phyloP scores from a whole-genome alignment of 2,797 vertebrate species.

The Anguilla anguilla region DNA sequence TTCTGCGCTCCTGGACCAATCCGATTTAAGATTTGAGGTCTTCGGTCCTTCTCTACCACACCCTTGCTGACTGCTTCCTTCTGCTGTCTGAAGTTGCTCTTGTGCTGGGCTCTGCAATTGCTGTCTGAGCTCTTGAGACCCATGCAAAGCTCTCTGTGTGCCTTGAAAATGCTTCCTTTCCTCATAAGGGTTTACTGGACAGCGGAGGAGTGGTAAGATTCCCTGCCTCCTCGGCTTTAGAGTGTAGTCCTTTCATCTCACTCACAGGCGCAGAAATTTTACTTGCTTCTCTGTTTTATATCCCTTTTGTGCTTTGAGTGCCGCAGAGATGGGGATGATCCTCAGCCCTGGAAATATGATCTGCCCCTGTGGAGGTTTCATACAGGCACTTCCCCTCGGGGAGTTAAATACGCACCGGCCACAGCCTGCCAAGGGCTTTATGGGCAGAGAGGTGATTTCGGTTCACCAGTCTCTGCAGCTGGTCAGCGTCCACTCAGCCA shows the following conservation, averaged over 20 bases:
- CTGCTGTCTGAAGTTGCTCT: background rate
- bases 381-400: background rate
- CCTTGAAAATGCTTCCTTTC: background rate
- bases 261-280: background rate
- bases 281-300: background rate
- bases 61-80: background rate
- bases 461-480: conserved; percentile 21
- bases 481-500: conserved; percentile 36
- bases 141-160: background rate
- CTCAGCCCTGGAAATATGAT: background rate
- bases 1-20: background rate
- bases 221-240: background rate
- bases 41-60: background rate
- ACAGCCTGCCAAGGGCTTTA: background rate
- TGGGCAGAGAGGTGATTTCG: background rate
- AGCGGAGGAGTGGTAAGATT: background rate
- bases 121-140: background rate
- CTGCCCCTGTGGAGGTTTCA: background rate
- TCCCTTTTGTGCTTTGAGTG: background rate
- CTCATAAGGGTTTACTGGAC: background rate
- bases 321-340: background rate
- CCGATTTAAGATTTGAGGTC: background rate
- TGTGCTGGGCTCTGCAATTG: background rate
- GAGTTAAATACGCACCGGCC: background rate
- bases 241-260: background rate